Percentiles rank a stretch among this genome's conserved stretches.
Conservation (phyloP, 2,797 vertebrate genomes). For the Syndactyla subalaris region DNA sequence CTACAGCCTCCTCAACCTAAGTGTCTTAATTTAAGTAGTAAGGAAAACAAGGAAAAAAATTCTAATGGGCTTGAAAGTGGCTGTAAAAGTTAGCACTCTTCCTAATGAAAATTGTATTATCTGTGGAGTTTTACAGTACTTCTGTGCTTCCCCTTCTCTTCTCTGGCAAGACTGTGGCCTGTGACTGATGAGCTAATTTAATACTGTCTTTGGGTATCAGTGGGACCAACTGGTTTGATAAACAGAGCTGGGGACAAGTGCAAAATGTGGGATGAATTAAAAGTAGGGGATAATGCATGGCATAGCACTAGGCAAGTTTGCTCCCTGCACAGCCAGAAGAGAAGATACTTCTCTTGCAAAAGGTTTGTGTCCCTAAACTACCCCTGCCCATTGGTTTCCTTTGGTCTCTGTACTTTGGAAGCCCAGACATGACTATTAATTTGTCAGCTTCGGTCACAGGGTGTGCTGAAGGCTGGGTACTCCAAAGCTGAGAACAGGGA, state of each 20-base stretch:
- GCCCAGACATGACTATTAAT: not conserved
- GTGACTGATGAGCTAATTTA: slow-evolving; percentile 45
- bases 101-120: not conserved
- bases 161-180: not conserved
- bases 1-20: not conserved
- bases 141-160: not conserved
- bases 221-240: slow-evolving; percentile 7
- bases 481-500: not conserved
- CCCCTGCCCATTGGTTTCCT: not conserved
- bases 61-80: not conserved
- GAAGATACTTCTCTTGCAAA: not conserved
- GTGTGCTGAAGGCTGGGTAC: not conserved
- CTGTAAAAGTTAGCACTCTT: not conserved
- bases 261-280: not conserved
- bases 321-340: not conserved
- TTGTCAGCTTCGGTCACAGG: not conserved
- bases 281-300: not conserved
- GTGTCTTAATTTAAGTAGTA: not conserved
- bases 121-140: not conserved
- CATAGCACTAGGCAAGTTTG: not conserved
- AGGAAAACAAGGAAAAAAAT: not conserved
- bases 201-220: not conserved
- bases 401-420: not conserved
- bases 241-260: not conserved
- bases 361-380: not conserved